These are phyloP conservation scores for Callithrix jacchus DNA, from an alignment of 2,113 vertebrate genomes.

Conservation along the genomic window DNA sequence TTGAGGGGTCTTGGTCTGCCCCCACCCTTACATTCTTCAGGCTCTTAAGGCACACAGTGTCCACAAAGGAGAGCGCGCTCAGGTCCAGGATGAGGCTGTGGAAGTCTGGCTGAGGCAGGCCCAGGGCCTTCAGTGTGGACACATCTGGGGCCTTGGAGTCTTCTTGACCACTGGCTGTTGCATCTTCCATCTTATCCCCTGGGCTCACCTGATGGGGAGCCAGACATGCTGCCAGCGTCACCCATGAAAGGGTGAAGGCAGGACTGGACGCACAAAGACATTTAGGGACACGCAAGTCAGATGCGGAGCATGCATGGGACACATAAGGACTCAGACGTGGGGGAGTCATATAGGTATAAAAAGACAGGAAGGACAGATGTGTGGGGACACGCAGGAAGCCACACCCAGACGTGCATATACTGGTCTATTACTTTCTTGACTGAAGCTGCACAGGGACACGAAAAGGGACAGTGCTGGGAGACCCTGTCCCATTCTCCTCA, in stretches of 20 bases:
- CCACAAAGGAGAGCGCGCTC: slow-evolving; percentile 91
- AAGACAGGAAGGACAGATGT: background rate
- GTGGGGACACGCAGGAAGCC: background rate
- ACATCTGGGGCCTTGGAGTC: background rate
- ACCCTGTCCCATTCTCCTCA: background rate
- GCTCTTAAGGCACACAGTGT: slow-evolving; percentile 93
- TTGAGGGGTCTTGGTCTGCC: background rate
- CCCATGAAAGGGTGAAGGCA: background rate
- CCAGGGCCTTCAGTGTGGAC: slow-evolving; percentile 72
- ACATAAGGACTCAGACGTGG: background rate
- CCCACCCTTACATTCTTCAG: slow-evolving; percentile 88
- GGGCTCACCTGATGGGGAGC: background rate
- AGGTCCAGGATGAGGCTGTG: slow-evolving; percentile 91
- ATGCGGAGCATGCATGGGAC: background rate
- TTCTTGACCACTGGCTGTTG: background rate
- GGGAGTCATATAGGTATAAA: background rate
- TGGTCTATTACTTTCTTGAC: background rate
- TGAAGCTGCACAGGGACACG: background rate
- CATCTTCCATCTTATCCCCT: background rate
- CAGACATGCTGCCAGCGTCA: background rate
- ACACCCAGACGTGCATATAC: background rate
- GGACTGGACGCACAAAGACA: background rate
- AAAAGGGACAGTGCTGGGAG: background rate
- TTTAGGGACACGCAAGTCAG: background rate
- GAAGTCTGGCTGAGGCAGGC: slow-evolving; percentile 82